phyloP scores from a whole-genome alignment of 2,797 vertebrate species.

The Botia almorhae region DNA sequence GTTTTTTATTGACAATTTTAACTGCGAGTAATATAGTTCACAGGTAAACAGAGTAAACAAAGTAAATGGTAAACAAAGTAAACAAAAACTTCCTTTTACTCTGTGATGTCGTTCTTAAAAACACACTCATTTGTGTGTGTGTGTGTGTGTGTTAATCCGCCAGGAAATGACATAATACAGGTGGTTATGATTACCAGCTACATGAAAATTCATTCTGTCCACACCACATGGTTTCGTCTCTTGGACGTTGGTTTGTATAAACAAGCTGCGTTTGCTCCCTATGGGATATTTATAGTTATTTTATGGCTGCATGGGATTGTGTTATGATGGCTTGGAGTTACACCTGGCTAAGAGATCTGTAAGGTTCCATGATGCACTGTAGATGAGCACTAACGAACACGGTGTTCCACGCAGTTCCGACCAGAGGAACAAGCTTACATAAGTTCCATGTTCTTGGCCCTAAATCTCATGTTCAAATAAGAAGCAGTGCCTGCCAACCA shows the following conservation, averaged over 20 bases:
- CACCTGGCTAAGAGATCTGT: neutral
- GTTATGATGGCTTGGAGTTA: conserved; percentile 27
- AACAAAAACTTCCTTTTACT: neutral
- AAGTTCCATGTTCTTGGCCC: neutral
- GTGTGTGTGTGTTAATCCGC: neutral
- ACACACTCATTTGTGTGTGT: neutral
- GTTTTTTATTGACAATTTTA: neutral
- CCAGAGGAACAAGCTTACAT: neutral
- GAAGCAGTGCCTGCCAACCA: neutral
- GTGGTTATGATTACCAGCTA: conserved; percentile 29
- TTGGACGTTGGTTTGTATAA: conserved; percentile 14
- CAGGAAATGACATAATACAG: conserved; percentile 30
- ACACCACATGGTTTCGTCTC: neutral
- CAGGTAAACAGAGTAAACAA: neutral
- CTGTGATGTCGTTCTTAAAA: conserved; percentile 26
- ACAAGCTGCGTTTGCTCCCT: neutral
- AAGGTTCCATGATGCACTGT: neutral
- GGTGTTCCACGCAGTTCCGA: neutral
- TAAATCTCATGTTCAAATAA: neutral
- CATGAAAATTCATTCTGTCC: neutral
- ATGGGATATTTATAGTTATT: conserved; percentile 23
- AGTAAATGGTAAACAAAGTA: too few relatives aligned
- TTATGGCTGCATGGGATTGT: conserved; percentile 35
- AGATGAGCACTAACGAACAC: neutral
- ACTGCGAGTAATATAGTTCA: neutral